These are phyloP conservation scores for Cremastobaeus sp. DNA, from an alignment of 2,888 invertebrate genomes.

Conservation along the genomic window DNA sequence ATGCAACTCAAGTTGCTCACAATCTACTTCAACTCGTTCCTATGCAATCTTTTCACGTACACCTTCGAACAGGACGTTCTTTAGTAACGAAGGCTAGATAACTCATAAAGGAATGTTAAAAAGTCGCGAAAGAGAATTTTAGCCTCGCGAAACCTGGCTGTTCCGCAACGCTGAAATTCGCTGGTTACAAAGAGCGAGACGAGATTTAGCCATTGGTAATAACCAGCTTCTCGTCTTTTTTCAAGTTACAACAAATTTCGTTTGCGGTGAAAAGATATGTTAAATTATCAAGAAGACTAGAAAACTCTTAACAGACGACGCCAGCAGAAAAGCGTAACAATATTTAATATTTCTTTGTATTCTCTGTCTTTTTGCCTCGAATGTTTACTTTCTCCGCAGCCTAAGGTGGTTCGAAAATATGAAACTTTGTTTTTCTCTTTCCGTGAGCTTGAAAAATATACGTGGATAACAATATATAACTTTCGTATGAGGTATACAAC, in stretches of 20 bases:
- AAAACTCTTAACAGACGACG: constrained; percentile 29
- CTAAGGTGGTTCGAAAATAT: constrained; percentile 57
- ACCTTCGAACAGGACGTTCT: constrained; percentile 36
- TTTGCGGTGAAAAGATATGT: constrained; percentile 49
- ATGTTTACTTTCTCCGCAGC: constrained; percentile 38
- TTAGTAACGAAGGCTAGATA: constrained; percentile 39
- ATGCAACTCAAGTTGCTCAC: constrained; percentile 32
- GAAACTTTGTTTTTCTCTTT: constrained; percentile 49
- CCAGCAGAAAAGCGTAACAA: constrained; percentile 49
- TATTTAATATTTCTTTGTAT: constrained; percentile 1
- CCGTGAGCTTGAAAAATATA: constrained; percentile 56
- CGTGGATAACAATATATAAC: constrained; percentile 33
- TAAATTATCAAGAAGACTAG: constrained; percentile 50
- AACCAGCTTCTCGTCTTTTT: constrained; percentile 38
- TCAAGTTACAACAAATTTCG: constrained; percentile 32
- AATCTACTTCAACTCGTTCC: constrained; percentile 30
- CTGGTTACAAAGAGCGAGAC: constrained; percentile 30
- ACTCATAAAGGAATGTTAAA: constrained; percentile 55
- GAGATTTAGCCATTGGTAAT: constrained; percentile 31
- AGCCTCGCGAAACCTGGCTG: constrained; percentile 15
- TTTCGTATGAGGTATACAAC: constrained; percentile 24
- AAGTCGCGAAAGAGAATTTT: constrained; percentile 19
- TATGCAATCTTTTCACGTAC: constrained; percentile 36
- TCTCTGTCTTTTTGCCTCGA: constrained; percentile 17
- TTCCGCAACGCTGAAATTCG: constrained; percentile 22